Evolutionary conservation across 2,888 invertebrate genomes (phyloP).

Genomic region (Ophion slaviceki): DNA sequence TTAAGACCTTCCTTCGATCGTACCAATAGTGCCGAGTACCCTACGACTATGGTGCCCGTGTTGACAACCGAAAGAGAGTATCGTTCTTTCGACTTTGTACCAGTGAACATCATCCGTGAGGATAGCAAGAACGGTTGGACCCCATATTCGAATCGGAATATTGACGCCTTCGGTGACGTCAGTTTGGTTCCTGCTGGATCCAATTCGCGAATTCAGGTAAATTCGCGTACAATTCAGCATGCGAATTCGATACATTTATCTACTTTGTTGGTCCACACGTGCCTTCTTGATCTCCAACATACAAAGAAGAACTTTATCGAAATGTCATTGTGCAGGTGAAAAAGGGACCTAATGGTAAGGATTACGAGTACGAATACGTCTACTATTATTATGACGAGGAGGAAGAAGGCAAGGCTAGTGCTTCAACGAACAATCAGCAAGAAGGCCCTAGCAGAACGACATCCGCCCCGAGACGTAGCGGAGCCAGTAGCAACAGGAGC

Average conservation of each 20-base stretch:
- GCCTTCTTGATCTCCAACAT: slow-evolving; percentile 32
- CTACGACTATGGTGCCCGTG: slow-evolving; percentile 81
- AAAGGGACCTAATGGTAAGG: slow-evolving; percentile 95
- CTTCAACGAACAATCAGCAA: slow-evolving; percentile 85
- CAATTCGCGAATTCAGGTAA: slow-evolving; percentile 80
- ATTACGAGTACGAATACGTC: slow-evolving; percentile 96
- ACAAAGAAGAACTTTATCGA: slow-evolving; percentile 81
- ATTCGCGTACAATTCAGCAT: neutral
- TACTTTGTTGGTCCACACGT: neutral
- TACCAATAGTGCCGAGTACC: slow-evolving; percentile 76
- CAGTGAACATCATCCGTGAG: slow-evolving; percentile 81
- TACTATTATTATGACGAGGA: slow-evolving; percentile 96
- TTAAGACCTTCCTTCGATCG: slow-evolving; percentile 5
- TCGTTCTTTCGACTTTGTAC: slow-evolving; percentile 80
- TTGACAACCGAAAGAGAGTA: slow-evolving; percentile 78
- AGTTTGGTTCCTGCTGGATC: slow-evolving; percentile 81
- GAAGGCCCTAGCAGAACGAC: slow-evolving; percentile 86
- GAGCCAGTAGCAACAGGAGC: slow-evolving; percentile 84
- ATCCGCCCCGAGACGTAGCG: slow-evolving; percentile 71
- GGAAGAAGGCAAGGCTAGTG: slow-evolving; percentile 84
- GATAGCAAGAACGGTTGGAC: slow-evolving; percentile 77
- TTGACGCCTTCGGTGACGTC: slow-evolving; percentile 80
- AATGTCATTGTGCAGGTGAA: slow-evolving; percentile 89
- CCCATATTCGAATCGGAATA: slow-evolving; percentile 76
- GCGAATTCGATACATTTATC: neutral